A percentile compares a stretch with the other conserved stretches of the same genome.
Evolutionary conservation across 2,888 invertebrate species (phyloP).

Genomic region (Clepsis dumicolana): DNA sequence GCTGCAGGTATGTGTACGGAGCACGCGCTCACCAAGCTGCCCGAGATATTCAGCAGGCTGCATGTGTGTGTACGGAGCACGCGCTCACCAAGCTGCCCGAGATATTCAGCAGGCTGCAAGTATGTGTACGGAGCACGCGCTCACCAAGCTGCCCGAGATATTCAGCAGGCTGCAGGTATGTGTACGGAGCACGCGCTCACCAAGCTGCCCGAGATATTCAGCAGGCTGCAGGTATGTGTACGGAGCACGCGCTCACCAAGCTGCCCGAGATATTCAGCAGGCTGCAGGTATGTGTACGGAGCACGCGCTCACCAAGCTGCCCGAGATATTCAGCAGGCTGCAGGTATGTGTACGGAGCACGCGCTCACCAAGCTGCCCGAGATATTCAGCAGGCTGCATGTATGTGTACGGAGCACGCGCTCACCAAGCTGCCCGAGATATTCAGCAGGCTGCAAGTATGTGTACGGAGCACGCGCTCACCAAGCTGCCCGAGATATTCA

Average conservation of each 20-base stretch:
- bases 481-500: slow-evolving; percentile 98
- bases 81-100: slow-evolving; percentile 98
- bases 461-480: slow-evolving; percentile 95
- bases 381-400: slow-evolving; percentile 97
- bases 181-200: slow-evolving; percentile 95
- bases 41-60: slow-evolving; percentile 97
- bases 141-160: slow-evolving; percentile 98
- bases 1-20: slow-evolving; percentile 95
- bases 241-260: slow-evolving; percentile 97
- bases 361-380: slow-evolving; percentile 98
- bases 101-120: slow-evolving; percentile 96
- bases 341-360: slow-evolving; percentile 93
- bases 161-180: slow-evolving; percentile 95
- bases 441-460: slow-evolving; percentile 95
- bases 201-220: slow-evolving; percentile 98
- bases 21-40: slow-evolving; percentile 97
- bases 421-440: slow-evolving; percentile 98
- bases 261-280: slow-evolving; percentile 98
- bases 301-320: slow-evolving; percentile 97
- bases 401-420: slow-evolving; percentile 92
- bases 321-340: slow-evolving; percentile 97
- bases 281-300: slow-evolving; percentile 92
- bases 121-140: slow-evolving; percentile 91
- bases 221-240: slow-evolving; percentile 93
- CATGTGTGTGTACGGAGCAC: too few species aligned